Conservation (phyloP, 2,113 vertebrate species). For the Nycticorax nycticorax region DNA sequence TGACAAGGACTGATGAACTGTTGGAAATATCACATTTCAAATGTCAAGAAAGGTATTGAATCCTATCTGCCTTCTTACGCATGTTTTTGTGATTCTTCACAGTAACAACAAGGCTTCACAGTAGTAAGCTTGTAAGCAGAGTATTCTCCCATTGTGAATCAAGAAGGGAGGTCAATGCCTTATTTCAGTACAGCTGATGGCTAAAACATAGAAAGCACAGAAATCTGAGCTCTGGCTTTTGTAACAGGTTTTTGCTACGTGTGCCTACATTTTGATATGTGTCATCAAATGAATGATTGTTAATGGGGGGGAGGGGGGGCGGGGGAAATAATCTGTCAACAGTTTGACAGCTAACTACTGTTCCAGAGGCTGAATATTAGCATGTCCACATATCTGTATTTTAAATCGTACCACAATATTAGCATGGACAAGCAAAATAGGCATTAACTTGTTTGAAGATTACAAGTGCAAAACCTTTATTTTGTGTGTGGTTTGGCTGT, state of each 20-base stretch:
- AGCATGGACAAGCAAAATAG: background rate
- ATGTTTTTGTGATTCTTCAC: background rate
- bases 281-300: background rate
- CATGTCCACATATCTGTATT: background rate
- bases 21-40: background rate
- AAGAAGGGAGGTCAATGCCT: slow-evolving; percentile 23
- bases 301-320: background rate
- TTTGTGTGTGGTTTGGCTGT: background rate
- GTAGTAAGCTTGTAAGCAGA: background rate
- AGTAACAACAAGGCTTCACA: background rate
- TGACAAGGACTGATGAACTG: background rate
- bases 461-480: background rate
- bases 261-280: background rate
- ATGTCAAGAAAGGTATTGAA: background rate
- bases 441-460: background rate
- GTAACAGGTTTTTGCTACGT: background rate
- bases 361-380: background rate
- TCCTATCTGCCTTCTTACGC: background rate
- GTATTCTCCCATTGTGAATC: slow-evolving; percentile 9
- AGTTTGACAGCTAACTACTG: background rate
- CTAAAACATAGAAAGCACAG: background rate
- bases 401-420: background rate
- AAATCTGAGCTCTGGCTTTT: slow-evolving; percentile 5
- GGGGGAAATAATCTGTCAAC: background rate
- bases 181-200: background rate